Conservation (phyloP, 1,140 invertebrate genomes). For the Agraylea sexmaculata region DNA sequence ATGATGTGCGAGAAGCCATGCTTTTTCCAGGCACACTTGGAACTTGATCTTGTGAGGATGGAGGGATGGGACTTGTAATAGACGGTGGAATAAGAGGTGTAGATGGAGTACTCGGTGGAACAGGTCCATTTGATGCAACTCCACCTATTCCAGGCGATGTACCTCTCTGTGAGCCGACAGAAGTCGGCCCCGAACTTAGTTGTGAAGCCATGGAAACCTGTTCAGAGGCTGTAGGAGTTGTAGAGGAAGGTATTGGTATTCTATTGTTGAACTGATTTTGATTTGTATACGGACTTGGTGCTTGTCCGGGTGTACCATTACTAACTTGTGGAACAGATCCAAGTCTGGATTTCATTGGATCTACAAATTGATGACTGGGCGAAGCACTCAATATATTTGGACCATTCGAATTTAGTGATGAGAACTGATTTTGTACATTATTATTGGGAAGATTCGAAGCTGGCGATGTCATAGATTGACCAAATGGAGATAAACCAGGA, state of each 20-base stretch:
- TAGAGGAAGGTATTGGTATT: constrained; percentile 34
- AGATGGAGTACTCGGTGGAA: constrained; percentile 36
- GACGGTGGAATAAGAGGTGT: constrained; percentile 39
- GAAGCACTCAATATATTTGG: constrained; percentile 41
- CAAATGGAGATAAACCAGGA: constrained; percentile 52
- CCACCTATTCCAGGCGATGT: constrained; percentile 33
- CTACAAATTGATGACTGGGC: constrained; percentile 39
- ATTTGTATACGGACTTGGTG: constrained; percentile 31
- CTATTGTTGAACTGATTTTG: constrained; percentile 23
- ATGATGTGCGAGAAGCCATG: constrained; percentile 36
- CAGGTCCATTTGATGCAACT: constrained; percentile 29
- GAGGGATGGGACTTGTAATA: constrained; percentile 28
- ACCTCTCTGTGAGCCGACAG: constrained; percentile 31
- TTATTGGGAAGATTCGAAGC: constrained; percentile 32
- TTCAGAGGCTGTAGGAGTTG: constrained; percentile 33
- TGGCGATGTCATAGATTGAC: constrained; percentile 43
- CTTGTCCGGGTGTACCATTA: constrained; percentile 19
- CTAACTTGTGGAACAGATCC: constrained; percentile 13
- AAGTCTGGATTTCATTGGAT: constrained; percentile 44
- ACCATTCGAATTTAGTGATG: constrained; percentile 37
- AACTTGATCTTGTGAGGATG: constrained; percentile 20
- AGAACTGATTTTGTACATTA: constrained; percentile 42
- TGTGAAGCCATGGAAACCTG: constrained; percentile 17
- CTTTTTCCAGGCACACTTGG: constrained; percentile 23
- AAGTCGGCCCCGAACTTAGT: constrained; percentile 27